Base-by-base conservation (phyloP, 2,888 invertebrate genomes). In the Melanostoma mellinum region DNA sequence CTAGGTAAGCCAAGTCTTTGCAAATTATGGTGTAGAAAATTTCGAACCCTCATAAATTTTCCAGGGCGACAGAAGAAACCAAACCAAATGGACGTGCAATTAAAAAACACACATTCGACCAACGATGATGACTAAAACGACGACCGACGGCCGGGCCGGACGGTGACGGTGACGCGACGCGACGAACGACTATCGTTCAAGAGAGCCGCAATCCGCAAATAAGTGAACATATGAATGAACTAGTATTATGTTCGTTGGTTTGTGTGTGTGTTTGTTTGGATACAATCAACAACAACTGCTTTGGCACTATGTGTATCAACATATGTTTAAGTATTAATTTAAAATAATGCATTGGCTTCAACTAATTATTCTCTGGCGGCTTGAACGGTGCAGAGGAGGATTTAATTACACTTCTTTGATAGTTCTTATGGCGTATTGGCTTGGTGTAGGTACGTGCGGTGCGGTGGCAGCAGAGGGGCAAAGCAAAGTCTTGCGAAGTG, bases 81-180 rank as follows among this genome's bases (percentile, higher is more conserved):
- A 81, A 81, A 76, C 71, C 65, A 72, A 81, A 81, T 72, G 81
- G 81, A 81, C 81, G 72, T 75, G 81, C 76, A 81, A 81, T 81
- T 81, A 81, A 81, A 81, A 81, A 81, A 76, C 76, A 81, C 72
- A 81, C 76, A 81, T 76, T 81, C 76, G 72, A 72, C 67, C 20
- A 75, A 76, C 56, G 73, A 38, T 65, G 69, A 72, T 56, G 71
- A 65, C 71, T 72, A 65, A 81, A 76, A 58, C 72, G 67, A 40
- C 63, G 55, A 75, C 65, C 60, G 55, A 72, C 10, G 36, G n/a
- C n/a, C 36, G 6, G 35, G 52, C 60, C 72, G 67, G 65, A 55
- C 71, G 48, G 72, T 61, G 76, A 58, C 61, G 32, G 55, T 50
- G 60, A 72, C 20, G 20, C 20, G 20, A 20, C 20, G 20, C 20